Base-by-base conservation (phyloP, 2,797 vertebrate genomes). In the Galagoides demidoff region DNA sequence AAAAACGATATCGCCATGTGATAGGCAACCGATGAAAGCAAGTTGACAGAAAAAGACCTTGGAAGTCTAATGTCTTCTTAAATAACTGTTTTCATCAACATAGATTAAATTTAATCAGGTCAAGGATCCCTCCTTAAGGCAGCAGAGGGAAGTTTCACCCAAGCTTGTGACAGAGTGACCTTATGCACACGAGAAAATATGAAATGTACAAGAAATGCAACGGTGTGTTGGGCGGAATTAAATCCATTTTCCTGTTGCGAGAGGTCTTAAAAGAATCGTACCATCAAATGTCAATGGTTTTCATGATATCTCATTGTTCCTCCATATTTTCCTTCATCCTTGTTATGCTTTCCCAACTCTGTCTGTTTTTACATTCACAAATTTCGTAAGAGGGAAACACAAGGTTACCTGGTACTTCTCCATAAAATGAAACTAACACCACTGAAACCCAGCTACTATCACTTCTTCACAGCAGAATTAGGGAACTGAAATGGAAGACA, bases 1-100 rank as follows among this genome's bases (percentile, higher is more conserved):
- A 98, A 97, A 98, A 98, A 95, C 25, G 85, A 98, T 97, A 97
- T 25, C 90, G 71, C 90, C 92, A 87, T 57, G 89, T 52, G 95
- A 98, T 86, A 96, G 20, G 43, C 43, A 94, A 97, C 92, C 85
- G 94, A 94, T 97, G 93, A 95, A 59, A 97, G 84, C 55, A 93
- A 96, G 87, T 7, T 74, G 7, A 83, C 83, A 84, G 90, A 85
- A 97, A 97, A 97, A 92, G 37, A 22, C 70, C 87, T 95, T 95
- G n/a, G 64, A 97, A 96, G 68, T 92, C 37, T 71, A 94, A 70
- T 64, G 93, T 85, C 37, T 61, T 96, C 93, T 94, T 34, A 57
- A 92, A 63, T 94, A 94, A 43, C 37, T 93, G 55, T 73, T 96
- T 70, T 84, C 52, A 94, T 82, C 74, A 61, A 71, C 61, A 91